These are phyloP conservation scores for Leptoteleia sp. DNA, from an alignment of 1,140 invertebrate genomes.

Conservation along the genomic window DNA sequence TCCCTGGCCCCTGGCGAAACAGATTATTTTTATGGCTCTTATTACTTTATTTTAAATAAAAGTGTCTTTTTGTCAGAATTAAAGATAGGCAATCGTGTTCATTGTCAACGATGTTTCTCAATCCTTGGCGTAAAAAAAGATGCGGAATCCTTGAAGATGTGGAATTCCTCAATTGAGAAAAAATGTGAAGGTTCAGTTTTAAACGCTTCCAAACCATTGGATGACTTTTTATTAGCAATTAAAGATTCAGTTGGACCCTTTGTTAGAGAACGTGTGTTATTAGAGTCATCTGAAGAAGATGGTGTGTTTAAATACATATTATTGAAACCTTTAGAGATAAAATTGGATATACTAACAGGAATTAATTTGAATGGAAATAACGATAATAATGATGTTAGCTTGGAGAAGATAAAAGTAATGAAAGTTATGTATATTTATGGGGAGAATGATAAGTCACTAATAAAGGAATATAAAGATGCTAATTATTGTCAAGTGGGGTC, in stretches of 20 bases:
- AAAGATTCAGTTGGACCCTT: conserved; percentile 64
- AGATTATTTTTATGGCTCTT: conserved; percentile 75
- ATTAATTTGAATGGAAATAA: conserved; percentile 24
- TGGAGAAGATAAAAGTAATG: conserved; percentile 65
- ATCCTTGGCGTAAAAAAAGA: conserved; percentile 67
- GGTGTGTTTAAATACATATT: conserved; percentile 71
- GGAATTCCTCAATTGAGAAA: conserved; percentile 74
- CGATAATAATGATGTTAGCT: conserved; percentile 55
- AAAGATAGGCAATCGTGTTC: conserved; percentile 62
- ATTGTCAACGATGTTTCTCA: conserved; percentile 74
- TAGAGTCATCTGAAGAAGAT: conserved; percentile 69
- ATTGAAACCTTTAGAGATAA: conserved; percentile 74
- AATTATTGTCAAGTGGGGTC: conserved; percentile 72
- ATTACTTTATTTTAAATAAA: conserved; percentile 71
- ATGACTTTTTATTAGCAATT: conserved; percentile 75
- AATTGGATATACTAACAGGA: conserved; percentile 72
- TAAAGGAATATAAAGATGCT: conserved; percentile 61
- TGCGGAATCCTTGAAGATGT: conserved; percentile 71
- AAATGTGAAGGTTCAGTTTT: conserved; percentile 26
- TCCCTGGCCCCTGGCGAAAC: conserved; percentile 67
- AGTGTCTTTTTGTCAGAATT: conserved; percentile 66
- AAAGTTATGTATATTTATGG: conserved; percentile 78
- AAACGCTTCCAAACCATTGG: conserved; percentile 61
- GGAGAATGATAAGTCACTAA: conserved; percentile 57
- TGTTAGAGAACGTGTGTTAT: conserved; percentile 71